Evolutionary conservation across 2,888 invertebrate species (phyloP).

Genomic region (Nomada lathburiana): DNA sequence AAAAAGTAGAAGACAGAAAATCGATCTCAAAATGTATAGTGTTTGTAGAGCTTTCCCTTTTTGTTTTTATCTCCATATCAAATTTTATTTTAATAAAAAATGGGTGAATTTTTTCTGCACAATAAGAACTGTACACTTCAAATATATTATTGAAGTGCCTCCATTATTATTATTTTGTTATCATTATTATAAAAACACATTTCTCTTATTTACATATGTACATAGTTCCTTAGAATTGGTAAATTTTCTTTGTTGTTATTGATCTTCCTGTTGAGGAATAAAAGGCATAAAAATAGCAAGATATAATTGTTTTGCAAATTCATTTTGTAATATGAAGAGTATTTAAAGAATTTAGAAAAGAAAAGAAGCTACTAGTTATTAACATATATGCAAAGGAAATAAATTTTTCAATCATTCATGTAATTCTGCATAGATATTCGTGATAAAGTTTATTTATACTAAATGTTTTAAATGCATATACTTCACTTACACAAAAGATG

Average conservation of each 20-base stretch:
- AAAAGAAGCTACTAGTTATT: not conserved
- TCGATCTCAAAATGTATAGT: no score
- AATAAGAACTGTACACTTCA: constrained; percentile 1
- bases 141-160: not conserved
- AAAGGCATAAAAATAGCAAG: constrained; percentile 17
- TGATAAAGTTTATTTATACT: not conserved
- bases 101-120: not conserved
- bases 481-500: not conserved
- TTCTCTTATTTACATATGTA: constrained; percentile 52
- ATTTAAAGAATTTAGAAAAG: constrained; percentile 1
- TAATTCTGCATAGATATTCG: not conserved
- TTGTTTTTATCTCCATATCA: not conserved
- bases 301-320: constrained; percentile 1
- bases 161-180: constrained; percentile 3
- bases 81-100: not conserved
- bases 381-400: not conserved
- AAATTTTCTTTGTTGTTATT: constrained; percentile 4
- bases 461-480: constrained; percentile 36
- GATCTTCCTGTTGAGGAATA: not conserved
- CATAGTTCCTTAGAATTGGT: constrained; percentile 12
- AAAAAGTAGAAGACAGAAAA: no score
- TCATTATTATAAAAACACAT: constrained; percentile 32
- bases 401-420: not conserved
- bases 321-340: not conserved
- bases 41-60: not conserved